A percentile compares a stretch with the other conserved stretches of the same genome.
phyloP scores from a whole-genome alignment of 2,888 invertebrate genomes.

The Andricus quercusramuli region DNA sequence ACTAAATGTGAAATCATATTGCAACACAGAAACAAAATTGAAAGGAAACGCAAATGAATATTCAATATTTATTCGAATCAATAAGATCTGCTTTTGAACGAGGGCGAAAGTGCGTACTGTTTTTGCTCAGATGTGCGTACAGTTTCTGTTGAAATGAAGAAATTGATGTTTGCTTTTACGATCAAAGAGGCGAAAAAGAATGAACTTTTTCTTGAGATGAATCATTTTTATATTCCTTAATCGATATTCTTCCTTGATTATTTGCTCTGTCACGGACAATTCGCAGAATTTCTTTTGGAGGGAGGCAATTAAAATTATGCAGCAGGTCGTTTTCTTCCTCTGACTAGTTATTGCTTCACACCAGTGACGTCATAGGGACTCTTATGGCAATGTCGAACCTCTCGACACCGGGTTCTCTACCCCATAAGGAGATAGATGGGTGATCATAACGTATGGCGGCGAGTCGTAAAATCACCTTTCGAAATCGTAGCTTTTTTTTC shows the following conservation, averaged over 20 bases:
- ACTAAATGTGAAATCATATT: too few relatives aligned
- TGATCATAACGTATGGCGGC: slow-evolving; percentile 55
- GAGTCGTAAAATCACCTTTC: slow-evolving; percentile 32
- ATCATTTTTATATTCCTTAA: background rate
- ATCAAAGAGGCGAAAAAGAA: slow-evolving; percentile 5
- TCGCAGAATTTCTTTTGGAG: slow-evolving; percentile 6
- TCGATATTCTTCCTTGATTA: slow-evolving; percentile 27
- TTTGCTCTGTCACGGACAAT: slow-evolving; percentile 17
- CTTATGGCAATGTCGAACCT: slow-evolving; percentile 64
- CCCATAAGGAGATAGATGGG: slow-evolving; percentile 66
- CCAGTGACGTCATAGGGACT: slow-evolving; percentile 64
- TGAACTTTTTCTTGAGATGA: background rate
- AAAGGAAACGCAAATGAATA: background rate
- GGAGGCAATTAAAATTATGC: slow-evolving; percentile 32
- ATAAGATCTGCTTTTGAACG: too few relatives aligned
- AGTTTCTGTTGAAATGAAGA: slow-evolving; percentile 10
- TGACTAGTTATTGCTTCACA: slow-evolving; percentile 57
- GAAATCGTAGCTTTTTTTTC: slow-evolving; percentile 35
- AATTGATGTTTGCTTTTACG: slow-evolving; percentile 12
- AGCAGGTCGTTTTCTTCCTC: slow-evolving; percentile 46
- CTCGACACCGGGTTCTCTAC: slow-evolving; percentile 61
- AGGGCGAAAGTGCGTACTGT: too few relatives aligned
- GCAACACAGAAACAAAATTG: background rate
- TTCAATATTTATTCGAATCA: too few relatives aligned
- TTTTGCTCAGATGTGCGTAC: background rate